Evolutionary conservation across 2,113 vertebrate species (phyloP), one percentile per base, ranked within the genome.

Genomic region (Philantomba maxwellii): DNA sequence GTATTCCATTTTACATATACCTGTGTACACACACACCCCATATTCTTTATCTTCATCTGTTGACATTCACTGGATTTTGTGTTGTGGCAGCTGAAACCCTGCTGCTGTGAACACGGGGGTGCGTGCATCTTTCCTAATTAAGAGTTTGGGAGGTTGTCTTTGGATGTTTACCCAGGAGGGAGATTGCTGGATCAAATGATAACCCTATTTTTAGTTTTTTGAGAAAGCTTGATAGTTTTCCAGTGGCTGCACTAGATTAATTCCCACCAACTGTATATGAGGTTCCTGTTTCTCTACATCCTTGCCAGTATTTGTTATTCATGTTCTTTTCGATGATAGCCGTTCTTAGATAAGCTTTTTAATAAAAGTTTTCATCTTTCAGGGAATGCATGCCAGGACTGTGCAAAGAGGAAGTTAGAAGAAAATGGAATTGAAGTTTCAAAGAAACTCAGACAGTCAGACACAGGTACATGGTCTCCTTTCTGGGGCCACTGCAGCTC

Each of bases 321-420:
- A 23, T 8, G 17, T 55, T 55, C 21, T 82, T 82, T 55, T 36
- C 4, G 4, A 82, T 55, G 80, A 26, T 7, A 36, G n/a, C n/a
- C n/a, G 15, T 55, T 36, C 80, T 82, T 7, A 33, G 57, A 19
- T 25, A 6, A n/a, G 57, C 80, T 43, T 62, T 30, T 10, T 49
- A 91, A 26, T 4, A 0, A 8, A 1, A 2, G 5, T 47, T 81
- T 45, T 89, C 23, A 4, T 51, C 66, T 82, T 70, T 26, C 86
- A 98, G 98, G 98, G 85, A 95, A 89, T 3, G 97, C 97, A 0
- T 98, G 98, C 45, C 95, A 97, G 89, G 98, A 98, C 89, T 98
- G 98, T 82, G 98, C 98, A 7, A 99, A 99, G 98, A 98, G 98
- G 94, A 98, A 98, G 75, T 39, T 97, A 30, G 98, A 95, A 89